A percentile compares a stretch with the other conserved stretches of the same genome.
Evolutionary conservation across 2,888 invertebrate genomes (phyloP).

Genomic region (Chrysina gloriosa): DNA sequence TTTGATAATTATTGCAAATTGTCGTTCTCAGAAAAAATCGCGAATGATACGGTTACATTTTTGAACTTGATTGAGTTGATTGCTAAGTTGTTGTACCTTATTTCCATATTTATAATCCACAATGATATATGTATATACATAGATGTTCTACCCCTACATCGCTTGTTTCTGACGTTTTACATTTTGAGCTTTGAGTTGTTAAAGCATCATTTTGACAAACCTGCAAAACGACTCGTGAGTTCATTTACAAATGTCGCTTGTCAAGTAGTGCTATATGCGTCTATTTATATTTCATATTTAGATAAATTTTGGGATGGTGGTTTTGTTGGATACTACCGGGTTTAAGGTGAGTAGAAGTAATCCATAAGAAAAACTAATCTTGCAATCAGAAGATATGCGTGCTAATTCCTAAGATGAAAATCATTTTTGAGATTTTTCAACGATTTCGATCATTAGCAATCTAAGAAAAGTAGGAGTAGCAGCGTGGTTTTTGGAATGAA

Average conservation of each 20-base stretch:
- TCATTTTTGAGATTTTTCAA: background rate
- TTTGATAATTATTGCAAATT: too few species aligned
- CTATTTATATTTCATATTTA: background rate
- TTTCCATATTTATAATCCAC: too few species aligned
- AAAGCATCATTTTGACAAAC: background rate
- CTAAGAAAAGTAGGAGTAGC: too few species aligned
- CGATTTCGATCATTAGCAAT: too few species aligned
- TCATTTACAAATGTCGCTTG: background rate
- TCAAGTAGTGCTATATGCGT: background rate
- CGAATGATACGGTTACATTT: too few species aligned
- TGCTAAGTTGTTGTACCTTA: too few species aligned
- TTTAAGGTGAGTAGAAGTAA: background rate
- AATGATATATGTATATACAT: too few species aligned
- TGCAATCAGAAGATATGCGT: background rate
- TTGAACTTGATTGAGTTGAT: too few species aligned
- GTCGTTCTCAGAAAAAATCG: too few species aligned
- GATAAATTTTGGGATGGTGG: conserved; percentile 1
- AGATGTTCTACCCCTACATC: too few species aligned
- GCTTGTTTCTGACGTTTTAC: too few species aligned
- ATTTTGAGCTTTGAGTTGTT: background rate
- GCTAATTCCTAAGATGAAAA: background rate
- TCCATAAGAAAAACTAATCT: background rate
- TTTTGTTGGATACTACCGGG: background rate
- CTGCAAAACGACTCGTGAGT: background rate
- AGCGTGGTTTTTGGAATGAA: too few species aligned